Evolutionary conservation across 2,888 invertebrate genomes (phyloP).

Genomic region (Oscheius sp.): DNA sequence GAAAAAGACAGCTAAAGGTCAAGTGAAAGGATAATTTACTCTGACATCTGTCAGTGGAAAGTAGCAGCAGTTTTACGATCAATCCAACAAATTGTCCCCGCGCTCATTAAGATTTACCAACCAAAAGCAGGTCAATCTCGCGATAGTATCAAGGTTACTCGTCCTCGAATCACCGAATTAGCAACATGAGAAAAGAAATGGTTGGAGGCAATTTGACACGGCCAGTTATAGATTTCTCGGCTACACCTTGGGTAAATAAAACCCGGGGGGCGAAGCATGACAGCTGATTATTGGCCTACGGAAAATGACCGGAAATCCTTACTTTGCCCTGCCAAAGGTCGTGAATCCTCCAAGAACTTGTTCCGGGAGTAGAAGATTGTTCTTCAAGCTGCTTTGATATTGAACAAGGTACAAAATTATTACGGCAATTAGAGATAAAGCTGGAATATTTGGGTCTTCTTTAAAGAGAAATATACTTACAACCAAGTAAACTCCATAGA

Average conservation of each 20-base stretch:
- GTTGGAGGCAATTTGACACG: slow-evolving; percentile 23
- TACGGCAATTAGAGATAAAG: slow-evolving; percentile 11
- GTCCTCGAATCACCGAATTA: not conserved
- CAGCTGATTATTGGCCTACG: slow-evolving; percentile 34
- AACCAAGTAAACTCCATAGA: slow-evolving; percentile 21
- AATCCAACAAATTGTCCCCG: not conserved
- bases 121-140: slow-evolving; percentile 1
- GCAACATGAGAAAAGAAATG: not conserved
- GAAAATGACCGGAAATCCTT: not conserved
- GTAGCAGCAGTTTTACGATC: too few species aligned
- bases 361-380: slow-evolving; percentile 27
- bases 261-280: slow-evolving; percentile 19
- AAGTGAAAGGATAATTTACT: not conserved
- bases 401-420: slow-evolving; percentile 21
- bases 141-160: not conserved
- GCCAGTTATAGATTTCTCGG: slow-evolving; percentile 31
- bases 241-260: slow-evolving; percentile 18
- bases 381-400: slow-evolving; percentile 17
- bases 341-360: slow-evolving; percentile 30
- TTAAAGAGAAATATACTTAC: slow-evolving; percentile 7
- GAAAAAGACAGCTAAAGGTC: not conserved
- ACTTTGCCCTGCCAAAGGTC: slow-evolving; percentile 19
- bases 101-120: not conserved
- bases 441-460: slow-evolving; percentile 1
- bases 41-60: too few species aligned